Evolutionary conservation across 2,888 invertebrate genomes (phyloP), one percentile per base, ranked within the genome.

Genomic region (Hirtodrosophila confusa): DNA sequence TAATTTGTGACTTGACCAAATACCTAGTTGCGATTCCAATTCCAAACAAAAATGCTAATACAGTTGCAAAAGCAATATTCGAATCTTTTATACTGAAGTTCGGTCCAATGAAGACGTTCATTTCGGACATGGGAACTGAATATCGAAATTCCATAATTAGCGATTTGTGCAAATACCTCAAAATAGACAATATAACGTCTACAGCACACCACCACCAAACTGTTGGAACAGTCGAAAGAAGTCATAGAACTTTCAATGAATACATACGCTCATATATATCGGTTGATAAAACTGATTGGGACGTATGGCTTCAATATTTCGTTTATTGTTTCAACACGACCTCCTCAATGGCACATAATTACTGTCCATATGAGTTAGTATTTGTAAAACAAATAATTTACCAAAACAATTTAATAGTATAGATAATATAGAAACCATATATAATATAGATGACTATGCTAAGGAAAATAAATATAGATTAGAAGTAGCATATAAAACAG

Each of bases 111-210:
- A 54, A 54, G 36, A 54, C 41, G 43, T 41, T 53, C 11, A 53
- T 43, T 29, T 11, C 44, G 44, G 54, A 54, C 54, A 44, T 44
- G 44, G 45, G 23, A 47, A 56, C 63, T 27, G 73, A 69, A 43
- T 67, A 73, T 31, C 63, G 51, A n/a, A 69, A 67, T 50, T 51
- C 56, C 9, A 48, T 64, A n/a, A 35, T 61, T 3, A 49, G 40
- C 9, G 63, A 72, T n/a, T 43, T 72, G 12, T 58, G 55, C 37
- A 55, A 56, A 35, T 51, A 60, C 10, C 6, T 63, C 8, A n/a
- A n/a, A n/a, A n/a, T n/a, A n/a, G n/a, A n/a, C n/a, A n/a, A n/a
- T n/a, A n/a, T n/a, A n/a, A n/a, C n/a, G n/a, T n/a, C n/a, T n/a
- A n/a, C n/a, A n/a, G n/a, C n/a, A n/a, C n/a, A n/a, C n/a, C n/a